These are phyloP conservation scores for Alloplasta piceator DNA, from an alignment of 2,888 invertebrate genomes.

Conservation along the genomic window DNA sequence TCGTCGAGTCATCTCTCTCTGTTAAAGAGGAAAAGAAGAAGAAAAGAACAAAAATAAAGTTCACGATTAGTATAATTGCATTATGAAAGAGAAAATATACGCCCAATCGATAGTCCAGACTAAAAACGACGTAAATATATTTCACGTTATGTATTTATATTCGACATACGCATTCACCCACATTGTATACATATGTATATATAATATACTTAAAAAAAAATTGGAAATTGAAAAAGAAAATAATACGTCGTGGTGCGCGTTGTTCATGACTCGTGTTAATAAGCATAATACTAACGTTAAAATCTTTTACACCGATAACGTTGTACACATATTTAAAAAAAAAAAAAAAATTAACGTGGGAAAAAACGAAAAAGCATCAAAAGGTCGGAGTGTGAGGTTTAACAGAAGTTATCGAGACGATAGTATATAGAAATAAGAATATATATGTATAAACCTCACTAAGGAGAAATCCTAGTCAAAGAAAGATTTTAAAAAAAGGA, in stretches of 20 bases:
- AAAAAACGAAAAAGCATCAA: conserved; percentile 58
- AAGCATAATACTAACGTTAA: conserved; percentile 70
- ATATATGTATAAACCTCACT: conserved; percentile 71
- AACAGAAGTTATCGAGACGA: conserved; percentile 65
- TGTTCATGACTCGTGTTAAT: conserved; percentile 71
- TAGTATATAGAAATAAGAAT: conserved; percentile 67
- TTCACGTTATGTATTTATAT: conserved; percentile 65
- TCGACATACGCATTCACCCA: conserved; percentile 58
- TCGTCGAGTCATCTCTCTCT: conserved; percentile 18
- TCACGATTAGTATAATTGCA: conserved; percentile 38
- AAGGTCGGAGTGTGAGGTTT: conserved; percentile 65
- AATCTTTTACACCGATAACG: conserved; percentile 69
- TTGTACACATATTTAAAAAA: conserved; percentile 71
- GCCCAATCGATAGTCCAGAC: conserved; percentile 53
- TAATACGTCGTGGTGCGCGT: conserved; percentile 56
- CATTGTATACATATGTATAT: conserved; percentile 68
- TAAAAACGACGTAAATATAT: conserved; percentile 53
- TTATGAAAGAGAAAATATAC: conserved; percentile 45
- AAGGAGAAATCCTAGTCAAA: conserved; percentile 79
- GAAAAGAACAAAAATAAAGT: background rate
- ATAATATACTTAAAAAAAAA: conserved; percentile 62
- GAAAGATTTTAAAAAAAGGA: conserved; percentile 64
- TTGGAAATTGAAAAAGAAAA: conserved; percentile 57
- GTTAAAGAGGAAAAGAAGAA: conserved; percentile 21
- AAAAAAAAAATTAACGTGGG: conserved; percentile 65